Percentiles rank a stretch among this genome's conserved stretches.
These are phyloP conservation scores for Archilochus colubris DNA, from an alignment of 2,113 vertebrate genomes.

Conservation along the genomic window DNA sequence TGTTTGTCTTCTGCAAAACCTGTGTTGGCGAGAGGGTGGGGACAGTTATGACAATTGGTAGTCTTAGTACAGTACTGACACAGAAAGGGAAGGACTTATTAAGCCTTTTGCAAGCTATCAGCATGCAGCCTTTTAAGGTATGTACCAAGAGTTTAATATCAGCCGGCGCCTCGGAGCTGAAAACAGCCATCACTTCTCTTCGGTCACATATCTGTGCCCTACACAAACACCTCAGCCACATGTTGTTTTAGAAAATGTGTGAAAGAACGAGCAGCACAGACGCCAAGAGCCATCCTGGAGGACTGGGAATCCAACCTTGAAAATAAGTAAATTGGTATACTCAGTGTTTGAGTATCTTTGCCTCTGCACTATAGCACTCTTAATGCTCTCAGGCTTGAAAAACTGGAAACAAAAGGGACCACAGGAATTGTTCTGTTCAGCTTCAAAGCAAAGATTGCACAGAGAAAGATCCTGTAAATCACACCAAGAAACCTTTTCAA, in stretches of 20 bases:
- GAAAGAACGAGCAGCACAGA: neutral
- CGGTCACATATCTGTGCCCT: neutral
- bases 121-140: neutral
- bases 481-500: neutral
- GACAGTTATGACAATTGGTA: neutral
- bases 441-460: neutral
- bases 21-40: neutral
- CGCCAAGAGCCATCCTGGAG: neutral
- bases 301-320: too few species aligned
- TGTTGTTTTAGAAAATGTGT: neutral
- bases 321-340: neutral
- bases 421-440: neutral
- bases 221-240: neutral
- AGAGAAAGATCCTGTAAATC: neutral
- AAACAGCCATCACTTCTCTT: neutral
- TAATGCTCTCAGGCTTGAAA: neutral
- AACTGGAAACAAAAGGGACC: neutral
- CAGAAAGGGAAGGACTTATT: neutral
- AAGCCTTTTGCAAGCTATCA: neutral
- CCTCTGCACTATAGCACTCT: neutral
- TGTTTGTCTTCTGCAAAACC: neutral
- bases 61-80: neutral
- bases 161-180: neutral
- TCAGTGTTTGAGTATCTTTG: accelerated
- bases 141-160: accelerated